These are phyloP conservation scores for Epizoanthus illoricatus DNA, from an alignment of 92 coral and sea anemone genomes.

Conservation along the genomic window DNA sequence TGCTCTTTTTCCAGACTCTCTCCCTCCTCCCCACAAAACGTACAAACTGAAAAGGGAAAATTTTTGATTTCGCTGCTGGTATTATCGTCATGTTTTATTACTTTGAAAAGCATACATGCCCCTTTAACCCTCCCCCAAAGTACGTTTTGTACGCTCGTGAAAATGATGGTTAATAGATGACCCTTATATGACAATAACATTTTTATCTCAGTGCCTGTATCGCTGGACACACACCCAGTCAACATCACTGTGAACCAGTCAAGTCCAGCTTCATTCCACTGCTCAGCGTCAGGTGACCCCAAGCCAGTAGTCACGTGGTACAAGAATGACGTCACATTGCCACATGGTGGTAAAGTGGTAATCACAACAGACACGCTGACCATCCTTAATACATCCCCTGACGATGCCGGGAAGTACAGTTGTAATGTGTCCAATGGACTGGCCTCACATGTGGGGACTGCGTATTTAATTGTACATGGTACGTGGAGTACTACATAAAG, in stretches of 20 bases:
- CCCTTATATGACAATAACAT: not conserved
- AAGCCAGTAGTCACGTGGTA: constrained; percentile 87
- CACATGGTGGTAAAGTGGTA: constrained; percentile 65
- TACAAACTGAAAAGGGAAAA: no score
- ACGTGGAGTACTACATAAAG: not conserved
- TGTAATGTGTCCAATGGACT: constrained; percentile 85
- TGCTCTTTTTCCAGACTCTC: no score
- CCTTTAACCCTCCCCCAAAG: no score
- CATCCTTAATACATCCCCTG: constrained; percentile 49
- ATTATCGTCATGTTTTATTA: no score
- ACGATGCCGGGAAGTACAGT: constrained; percentile 81
- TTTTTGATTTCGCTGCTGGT: no score
- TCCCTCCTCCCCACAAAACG: no score
- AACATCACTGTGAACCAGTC: constrained; percentile 91
- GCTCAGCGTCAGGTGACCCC: constrained; percentile 92
- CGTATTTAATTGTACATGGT: constrained; percentile 90
- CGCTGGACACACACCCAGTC: constrained; percentile 67
- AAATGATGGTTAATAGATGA: no score
- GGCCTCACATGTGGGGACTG: constrained; percentile 66
- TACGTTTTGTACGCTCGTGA: not conserved
- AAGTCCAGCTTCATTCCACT: constrained; percentile 78
- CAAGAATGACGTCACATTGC: constrained; percentile 53
- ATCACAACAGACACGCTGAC: constrained; percentile 64
- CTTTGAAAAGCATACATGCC: no score
- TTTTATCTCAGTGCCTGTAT: constrained; percentile 74